A percentile compares a stretch with the other conserved stretches of the same genome.
Conservation (phyloP, 2,888 invertebrate genomes). For the Andrena camellia region DNA sequence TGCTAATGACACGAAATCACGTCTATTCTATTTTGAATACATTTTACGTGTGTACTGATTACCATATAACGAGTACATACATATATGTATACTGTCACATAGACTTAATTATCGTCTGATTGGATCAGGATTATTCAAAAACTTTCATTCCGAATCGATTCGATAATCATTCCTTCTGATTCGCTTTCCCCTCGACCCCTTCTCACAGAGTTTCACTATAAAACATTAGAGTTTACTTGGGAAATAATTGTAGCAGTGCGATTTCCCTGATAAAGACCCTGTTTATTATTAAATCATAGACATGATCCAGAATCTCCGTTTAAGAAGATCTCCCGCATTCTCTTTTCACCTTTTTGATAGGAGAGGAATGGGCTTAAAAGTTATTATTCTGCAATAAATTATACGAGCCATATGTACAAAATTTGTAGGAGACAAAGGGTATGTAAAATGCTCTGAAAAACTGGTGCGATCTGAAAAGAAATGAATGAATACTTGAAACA, state of each 20-base stretch:
- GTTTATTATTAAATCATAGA: constrained; percentile 50
- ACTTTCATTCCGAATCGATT: constrained; percentile 17
- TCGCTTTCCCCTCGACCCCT: background rate
- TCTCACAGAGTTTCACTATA: constrained; percentile 11
- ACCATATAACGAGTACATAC: constrained; percentile 4
- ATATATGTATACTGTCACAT: background rate
- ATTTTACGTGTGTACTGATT: background rate
- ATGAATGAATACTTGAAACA: constrained; percentile 12
- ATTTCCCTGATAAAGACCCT: constrained; percentile 57
- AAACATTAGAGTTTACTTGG: constrained; percentile 2
- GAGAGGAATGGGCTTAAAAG: constrained; percentile 72
- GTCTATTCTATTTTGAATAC: background rate
- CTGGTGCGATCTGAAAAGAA: constrained; percentile 87
- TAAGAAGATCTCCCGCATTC: constrained; percentile 48
- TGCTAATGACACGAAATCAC: constrained; percentile 2
- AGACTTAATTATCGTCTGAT: constrained; percentile 5
- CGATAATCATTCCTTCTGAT: background rate
- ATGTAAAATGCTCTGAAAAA: constrained; percentile 95
- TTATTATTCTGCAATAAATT: constrained; percentile 89
- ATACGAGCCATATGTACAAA: constrained; percentile 90
- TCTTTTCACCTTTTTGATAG: constrained; percentile 62
- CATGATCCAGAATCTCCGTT: constrained; percentile 24
- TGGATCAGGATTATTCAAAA: background rate
- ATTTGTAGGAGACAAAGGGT: constrained; percentile 90
- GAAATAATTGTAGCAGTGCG: constrained; percentile 23